These are phyloP conservation scores for Decapterus maruadsi DNA, from an alignment of 2,797 vertebrate genomes.

Conservation along the genomic window DNA sequence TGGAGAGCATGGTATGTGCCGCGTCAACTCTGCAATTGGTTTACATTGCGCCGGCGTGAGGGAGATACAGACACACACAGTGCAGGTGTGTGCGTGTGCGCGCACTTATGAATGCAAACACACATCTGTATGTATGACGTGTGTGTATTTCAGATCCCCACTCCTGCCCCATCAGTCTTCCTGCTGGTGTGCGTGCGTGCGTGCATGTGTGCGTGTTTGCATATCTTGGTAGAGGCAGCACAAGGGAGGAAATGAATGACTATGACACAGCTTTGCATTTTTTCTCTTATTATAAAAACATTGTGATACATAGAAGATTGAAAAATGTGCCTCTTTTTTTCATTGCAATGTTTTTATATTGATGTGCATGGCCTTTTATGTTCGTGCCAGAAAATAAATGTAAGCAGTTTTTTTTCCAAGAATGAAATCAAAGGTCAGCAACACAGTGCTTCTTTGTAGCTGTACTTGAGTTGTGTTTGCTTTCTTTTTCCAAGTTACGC, in stretches of 20 bases:
- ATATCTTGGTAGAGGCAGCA: conserved; percentile 37
- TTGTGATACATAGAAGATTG: conserved; percentile 31
- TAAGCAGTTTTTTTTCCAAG: neutral
- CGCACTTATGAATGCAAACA: conserved; percentile 16
- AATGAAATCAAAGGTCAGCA: neutral
- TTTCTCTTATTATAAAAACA: conserved; percentile 34
- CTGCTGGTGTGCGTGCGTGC: conserved; percentile 22
- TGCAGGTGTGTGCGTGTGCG: conserved; percentile 3
- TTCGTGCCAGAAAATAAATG: conserved; percentile 22
- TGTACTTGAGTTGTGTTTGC: neutral
- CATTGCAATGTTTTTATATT: conserved; percentile 12
- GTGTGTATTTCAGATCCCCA: conserved; percentile 31
- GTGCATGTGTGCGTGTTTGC: conserved; percentile 31
- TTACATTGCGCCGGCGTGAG: conserved; percentile 17
- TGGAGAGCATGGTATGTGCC: conserved; percentile 12
- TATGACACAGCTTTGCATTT: conserved; percentile 35
- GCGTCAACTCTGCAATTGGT: conserved; percentile 50
- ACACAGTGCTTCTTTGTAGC: neutral
- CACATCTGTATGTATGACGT: conserved; percentile 36
- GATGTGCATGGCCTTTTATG: conserved; percentile 24
- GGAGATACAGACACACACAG: neutral
- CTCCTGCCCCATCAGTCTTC: conserved; percentile 4
- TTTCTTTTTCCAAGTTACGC: neutral
- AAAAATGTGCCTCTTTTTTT: conserved; percentile 6
- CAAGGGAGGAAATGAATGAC: conserved; percentile 56